Evolutionary conservation across 1,140 invertebrate species (phyloP), one percentile per base, ranked within the genome.

Genomic region (Coboldia fuscipes): DNA sequence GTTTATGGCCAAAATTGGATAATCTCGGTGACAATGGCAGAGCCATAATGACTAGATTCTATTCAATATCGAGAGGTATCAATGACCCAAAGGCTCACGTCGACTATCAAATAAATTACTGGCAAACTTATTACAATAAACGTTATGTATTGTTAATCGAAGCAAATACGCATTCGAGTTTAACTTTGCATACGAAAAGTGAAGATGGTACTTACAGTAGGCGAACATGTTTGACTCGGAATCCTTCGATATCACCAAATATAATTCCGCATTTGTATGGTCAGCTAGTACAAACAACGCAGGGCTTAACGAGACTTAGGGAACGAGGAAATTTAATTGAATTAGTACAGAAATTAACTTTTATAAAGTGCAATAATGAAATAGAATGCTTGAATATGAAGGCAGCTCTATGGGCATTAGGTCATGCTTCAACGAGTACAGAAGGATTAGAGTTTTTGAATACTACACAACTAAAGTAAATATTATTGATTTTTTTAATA

Each of bases 231-330:
- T 44, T 45, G 23, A 47, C 51, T 21, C 49, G 62, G 4, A 45
- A 52, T 39, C 41, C 47, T 2, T 44, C 58, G n/a, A 44, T 50
- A 15, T 52, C 47, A 10, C 59, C 58, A 3, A 58, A 61, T 47
- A 59, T 90, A 10, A 74, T 80, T 3, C 75, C 77, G 1, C 89
- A 97, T 63, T 56, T 94, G 8, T 84, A 93, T 54, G 83, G 83
- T 0, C 81, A 92, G 47, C 62, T 94, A 19, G 74, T 70, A 0
- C 74, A 81, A 44, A 80, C 85, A 43, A 59, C 71, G 17, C 61
- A 71, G 30, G 30, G 15, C 7, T 17, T n/a, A n/a, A n/a, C n/a
- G n/a, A 23, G 6, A 12, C 22, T 10, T 29, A 31, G 17, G 84
- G 86, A 1, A 60, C 78, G 41, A 63, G 59, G 54, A 0, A 51